A percentile compares a stretch with the other conserved stretches of the same genome.
Evolutionary conservation across 2,888 invertebrate species (phyloP).

Genomic region (Epistrophe grossulariae): DNA sequence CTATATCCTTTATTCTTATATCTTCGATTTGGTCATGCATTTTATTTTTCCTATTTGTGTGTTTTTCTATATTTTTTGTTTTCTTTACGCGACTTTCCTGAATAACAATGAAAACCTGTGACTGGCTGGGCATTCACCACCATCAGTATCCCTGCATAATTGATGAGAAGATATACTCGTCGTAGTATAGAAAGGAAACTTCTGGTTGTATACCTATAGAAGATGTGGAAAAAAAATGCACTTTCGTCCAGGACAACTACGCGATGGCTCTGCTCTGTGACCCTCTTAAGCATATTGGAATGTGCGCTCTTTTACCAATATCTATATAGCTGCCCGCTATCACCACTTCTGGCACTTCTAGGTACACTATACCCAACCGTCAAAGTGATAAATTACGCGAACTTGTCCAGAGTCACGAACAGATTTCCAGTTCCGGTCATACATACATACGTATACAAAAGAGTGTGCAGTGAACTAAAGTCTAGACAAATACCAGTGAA

Average conservation of each 20-base stretch:
- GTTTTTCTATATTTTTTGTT: neutral
- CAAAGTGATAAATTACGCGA: constrained; percentile 74
- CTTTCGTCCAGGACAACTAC: constrained; percentile 25
- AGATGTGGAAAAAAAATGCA: constrained; percentile 50
- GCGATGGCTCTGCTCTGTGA: constrained; percentile 18
- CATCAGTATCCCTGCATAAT: constrained; percentile 60
- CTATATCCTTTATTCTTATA: constrained; percentile 40
- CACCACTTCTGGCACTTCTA: constrained; percentile 3
- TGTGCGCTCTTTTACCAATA: constrained; percentile 21
- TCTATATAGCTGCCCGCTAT: neutral
- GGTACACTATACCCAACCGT: constrained; percentile 41
- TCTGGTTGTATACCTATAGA: neutral
- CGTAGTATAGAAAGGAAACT: constrained; percentile 1
- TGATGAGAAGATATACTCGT: constrained; percentile 51
- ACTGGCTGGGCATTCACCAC: constrained; percentile 40
- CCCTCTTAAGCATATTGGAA: constrained; percentile 75
- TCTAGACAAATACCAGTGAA: constrained; percentile 28
- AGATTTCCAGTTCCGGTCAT: constrained; percentile 62
- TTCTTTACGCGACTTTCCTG: neutral
- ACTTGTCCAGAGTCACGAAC: constrained; percentile 64
- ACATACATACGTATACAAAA: neutral
- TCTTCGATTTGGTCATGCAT: constrained; percentile 46
- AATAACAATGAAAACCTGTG: constrained; percentile 58
- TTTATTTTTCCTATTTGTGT: constrained; percentile 13
- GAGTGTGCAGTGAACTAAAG: neutral